Evolutionary conservation across 2,113 vertebrate species (phyloP).

Genomic region (Ptyas mucosa): DNA sequence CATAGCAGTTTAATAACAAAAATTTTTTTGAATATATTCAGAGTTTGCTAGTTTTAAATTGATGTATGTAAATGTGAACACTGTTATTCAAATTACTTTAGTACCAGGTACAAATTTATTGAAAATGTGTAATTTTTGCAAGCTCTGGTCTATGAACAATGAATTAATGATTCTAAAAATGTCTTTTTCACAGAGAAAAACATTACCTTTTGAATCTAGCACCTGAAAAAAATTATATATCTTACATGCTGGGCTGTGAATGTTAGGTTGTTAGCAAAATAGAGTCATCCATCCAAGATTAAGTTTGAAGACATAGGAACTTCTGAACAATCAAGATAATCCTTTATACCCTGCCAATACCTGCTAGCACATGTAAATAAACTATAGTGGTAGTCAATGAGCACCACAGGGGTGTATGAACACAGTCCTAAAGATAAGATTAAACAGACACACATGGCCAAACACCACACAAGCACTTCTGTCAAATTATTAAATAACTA

Average conservation of each 20-base stretch:
- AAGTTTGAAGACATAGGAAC: conserved; percentile 17
- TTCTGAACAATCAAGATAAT: conserved; percentile 25
- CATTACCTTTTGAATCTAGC: not conserved
- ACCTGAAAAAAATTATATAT: not conserved
- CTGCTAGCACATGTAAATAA: conserved; percentile 47
- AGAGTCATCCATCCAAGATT: not conserved
- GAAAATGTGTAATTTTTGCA: not conserved
- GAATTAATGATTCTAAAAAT: not conserved
- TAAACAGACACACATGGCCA: conserved; percentile 57
- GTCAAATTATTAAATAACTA: conserved; percentile 66
- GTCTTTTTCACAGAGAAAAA: not conserved
- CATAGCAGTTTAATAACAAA: conserved; percentile 10
- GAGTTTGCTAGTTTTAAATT: not conserved
- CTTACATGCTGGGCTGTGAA: not conserved
- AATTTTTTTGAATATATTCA: not conserved
- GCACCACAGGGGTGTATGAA: conserved; percentile 21
- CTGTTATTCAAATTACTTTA: not conserved
- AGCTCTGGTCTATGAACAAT: not conserved
- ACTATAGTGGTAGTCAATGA: conserved; percentile 25
- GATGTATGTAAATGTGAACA: not conserved
- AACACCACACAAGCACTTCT: conserved; percentile 44
- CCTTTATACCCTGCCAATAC: not conserved
- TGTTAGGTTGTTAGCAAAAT: not conserved
- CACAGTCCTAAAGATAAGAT: conserved; percentile 44
- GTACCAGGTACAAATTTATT: not conserved